Conservation (phyloP, 2,888 invertebrate species). For the Parascotia fuliginaria region DNA sequence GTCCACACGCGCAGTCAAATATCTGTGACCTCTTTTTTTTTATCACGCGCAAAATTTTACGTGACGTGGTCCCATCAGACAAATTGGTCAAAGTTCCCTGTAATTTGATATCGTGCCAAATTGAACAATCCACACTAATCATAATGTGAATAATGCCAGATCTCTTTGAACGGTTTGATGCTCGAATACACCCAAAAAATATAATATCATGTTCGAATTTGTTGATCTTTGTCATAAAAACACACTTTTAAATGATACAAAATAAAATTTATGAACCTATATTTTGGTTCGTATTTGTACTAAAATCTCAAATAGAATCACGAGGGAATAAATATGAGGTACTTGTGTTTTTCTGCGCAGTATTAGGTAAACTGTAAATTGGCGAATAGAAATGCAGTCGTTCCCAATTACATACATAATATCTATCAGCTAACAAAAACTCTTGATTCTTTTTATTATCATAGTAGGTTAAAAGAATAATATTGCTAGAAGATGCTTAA, state of each 20-base stretch:
- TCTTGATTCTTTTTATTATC: no score
- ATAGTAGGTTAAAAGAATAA: no score
- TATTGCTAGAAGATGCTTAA: no score
- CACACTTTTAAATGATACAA: not conserved
- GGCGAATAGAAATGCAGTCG: no score
- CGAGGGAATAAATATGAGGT: no score
- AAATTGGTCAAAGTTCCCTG: constrained; percentile 58
- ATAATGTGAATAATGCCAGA: constrained; percentile 46
- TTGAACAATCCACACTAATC: constrained; percentile 49
- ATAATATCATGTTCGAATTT: constrained; percentile 7
- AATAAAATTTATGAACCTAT: no score
- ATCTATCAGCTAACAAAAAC: no score
- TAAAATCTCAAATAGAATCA: no score
- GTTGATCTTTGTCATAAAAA: constrained; percentile 10
- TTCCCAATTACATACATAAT: no score
- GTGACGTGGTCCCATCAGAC: constrained; percentile 31
- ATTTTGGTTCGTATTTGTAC: no score
- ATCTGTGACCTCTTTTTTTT: constrained; percentile 23
- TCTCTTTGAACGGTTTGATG: constrained; percentile 32
- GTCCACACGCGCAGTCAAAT: constrained; percentile 22
- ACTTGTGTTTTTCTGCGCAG: no score
- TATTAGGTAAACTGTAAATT: no score
- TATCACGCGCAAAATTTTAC: constrained; percentile 34
- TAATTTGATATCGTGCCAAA: constrained; percentile 57
- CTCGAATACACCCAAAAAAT: constrained; percentile 7